Evolutionary conservation across 2,888 invertebrate species (phyloP), one percentile per base, ranked within the genome.

Genomic region (Chesias legatella): DNA sequence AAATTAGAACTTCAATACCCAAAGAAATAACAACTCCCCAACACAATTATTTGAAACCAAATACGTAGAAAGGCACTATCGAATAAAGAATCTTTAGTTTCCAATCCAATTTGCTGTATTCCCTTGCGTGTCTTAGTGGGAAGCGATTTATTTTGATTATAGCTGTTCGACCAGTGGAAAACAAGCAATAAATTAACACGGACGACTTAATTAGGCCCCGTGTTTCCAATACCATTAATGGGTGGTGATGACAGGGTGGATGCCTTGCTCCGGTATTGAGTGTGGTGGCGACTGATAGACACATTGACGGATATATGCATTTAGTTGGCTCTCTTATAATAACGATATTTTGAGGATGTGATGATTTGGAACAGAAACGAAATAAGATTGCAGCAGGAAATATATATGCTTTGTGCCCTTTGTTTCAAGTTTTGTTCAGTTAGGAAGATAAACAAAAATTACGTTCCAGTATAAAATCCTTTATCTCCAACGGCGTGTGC

Each of bases 141-240:
- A 63, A 74, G 61, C 83, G 79, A 86, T 86, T 85, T 82, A 75
- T 86, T 84, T 83, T 80, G 83, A 85, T 86, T 84, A 84, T 78
- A 67, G 75, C 72, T 71, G 74, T 76, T 76, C 60, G 66, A 65
- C 64, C 63, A 59, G 63, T 72, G 67, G 76, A 79, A 78, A 82
- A 83, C 82, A 77, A 73, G 69, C 79, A 63, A 80, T 85, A 86
- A 85, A 86, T 86, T 82, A 79, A 79, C 72, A 67, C 61, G 56
- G 69, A 81, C 70, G 80, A 77, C 83, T 86, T 86, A 86, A 86
- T 86, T 86, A 86, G 75, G 63, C 61, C 60, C 63, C 59, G 67
- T 76, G 77, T 78, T 79, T 67, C 78, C 80, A 83, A 86, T 85
- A 74, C 81, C 80, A 84, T 82, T 86, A 86, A 76, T 65, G 73